Evolutionary conservation across 2,113 vertebrate genomes (phyloP).

Genomic region (Dendropsophus ebraccatus): DNA sequence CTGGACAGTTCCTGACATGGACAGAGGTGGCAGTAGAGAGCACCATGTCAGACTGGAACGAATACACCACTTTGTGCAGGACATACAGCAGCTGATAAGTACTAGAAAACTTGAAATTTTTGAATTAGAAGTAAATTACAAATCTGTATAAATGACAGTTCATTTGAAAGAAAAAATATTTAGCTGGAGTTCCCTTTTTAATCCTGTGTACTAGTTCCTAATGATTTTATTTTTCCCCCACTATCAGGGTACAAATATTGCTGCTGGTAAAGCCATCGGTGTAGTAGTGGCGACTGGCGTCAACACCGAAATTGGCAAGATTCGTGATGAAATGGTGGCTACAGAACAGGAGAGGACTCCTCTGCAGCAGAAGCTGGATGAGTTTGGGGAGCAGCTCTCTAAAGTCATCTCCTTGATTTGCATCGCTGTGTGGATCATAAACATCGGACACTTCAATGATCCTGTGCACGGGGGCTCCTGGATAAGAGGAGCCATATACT

Average conservation of each 20-base stretch:
- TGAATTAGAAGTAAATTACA: no score
- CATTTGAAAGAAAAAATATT: no score
- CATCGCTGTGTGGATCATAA: constrained; percentile 98
- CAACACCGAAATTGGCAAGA: constrained; percentile 96
- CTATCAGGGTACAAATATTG: constrained; percentile 92
- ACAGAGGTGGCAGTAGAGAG: no score
- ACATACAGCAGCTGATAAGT: no score
- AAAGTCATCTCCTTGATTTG: constrained; percentile 98
- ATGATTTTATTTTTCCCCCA: neutral
- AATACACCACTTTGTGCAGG: no score
- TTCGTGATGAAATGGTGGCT: constrained; percentile 96
- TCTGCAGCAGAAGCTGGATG: constrained; percentile 94
- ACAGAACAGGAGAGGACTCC: constrained; percentile 96
- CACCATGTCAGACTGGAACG: no score
- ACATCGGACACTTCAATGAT: constrained; percentile 98
- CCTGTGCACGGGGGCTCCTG: constrained; percentile 96
- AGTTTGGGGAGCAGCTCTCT: constrained; percentile 96
- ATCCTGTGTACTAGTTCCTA: no score
- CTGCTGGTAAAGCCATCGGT: constrained; percentile 93
- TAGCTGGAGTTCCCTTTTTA: no score
- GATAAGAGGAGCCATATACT: constrained; percentile 97
- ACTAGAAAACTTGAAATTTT: no score
- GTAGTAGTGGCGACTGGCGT: constrained; percentile 92
- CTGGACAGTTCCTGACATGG: no score
- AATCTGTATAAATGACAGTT: no score